phyloP scores from a whole-genome alignment of 2,888 invertebrate genomes.

The Drosophila cracens region DNA sequence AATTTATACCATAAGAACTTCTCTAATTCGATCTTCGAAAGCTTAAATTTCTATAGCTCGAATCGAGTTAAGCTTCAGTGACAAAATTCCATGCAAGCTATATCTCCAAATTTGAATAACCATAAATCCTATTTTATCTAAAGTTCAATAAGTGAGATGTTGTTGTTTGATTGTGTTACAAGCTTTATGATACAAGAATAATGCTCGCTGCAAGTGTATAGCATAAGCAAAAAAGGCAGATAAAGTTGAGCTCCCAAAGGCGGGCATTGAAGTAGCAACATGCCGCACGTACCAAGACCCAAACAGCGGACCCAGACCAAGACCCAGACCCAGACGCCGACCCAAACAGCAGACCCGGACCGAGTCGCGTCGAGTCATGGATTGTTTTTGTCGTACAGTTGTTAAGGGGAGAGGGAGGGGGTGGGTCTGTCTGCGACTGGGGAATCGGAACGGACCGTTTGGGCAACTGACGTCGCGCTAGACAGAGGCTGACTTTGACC shows the following conservation, averaged over 20 bases:
- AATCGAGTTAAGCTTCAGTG: not conserved
- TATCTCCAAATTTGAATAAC: not conserved
- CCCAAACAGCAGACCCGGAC: slow-evolving; percentile 27
- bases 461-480: slow-evolving; percentile 29
- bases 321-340: slow-evolving; percentile 21
- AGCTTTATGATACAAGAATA: not conserved
- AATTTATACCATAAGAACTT: not conserved
- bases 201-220: not conserved
- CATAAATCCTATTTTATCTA: not conserved
- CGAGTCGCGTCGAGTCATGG: slow-evolving; percentile 16
- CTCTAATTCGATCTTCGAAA: not conserved
- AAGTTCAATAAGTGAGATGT: not conserved
- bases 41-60: not conserved
- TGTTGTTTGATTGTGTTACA: not conserved
- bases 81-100: not conserved
- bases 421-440: slow-evolving; percentile 24
- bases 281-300: slow-evolving; percentile 68
- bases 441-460: slow-evolving; percentile 33
- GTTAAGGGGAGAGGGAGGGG: slow-evolving; percentile 4
- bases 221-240: slow-evolving; percentile 29
- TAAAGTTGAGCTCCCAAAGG: slow-evolving; percentile 53
- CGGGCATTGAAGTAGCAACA: slow-evolving; percentile 48
- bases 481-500: slow-evolving; percentile 61
- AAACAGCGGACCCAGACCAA: slow-evolving; percentile 30
- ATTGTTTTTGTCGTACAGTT: slow-evolving; percentile 47